phyloP scores from a whole-genome alignment of 2,113 vertebrate genomes.

The Notothenia rossii region DNA sequence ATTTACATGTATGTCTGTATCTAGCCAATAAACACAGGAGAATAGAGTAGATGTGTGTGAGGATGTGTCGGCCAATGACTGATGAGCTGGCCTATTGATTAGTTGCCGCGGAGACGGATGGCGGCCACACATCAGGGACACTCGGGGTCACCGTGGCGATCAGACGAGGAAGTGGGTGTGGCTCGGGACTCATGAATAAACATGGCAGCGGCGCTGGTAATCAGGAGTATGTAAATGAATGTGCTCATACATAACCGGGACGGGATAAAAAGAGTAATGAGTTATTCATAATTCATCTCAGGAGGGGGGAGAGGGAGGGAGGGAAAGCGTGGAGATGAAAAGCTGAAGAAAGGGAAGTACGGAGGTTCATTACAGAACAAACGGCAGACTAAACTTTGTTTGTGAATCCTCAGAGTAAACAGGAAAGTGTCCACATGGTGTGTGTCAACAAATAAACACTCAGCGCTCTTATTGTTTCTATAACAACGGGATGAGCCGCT shows the following conservation, averaged over 20 bases:
- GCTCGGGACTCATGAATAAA: constrained; percentile 79
- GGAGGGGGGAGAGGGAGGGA: constrained; percentile 54
- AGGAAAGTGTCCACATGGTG: not conserved
- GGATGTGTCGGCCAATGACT: constrained; percentile 85
- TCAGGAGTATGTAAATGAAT: constrained; percentile 80
- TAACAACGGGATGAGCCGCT: too few species aligned
- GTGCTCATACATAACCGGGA: constrained; percentile 77
- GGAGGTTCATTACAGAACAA: constrained; percentile 53
- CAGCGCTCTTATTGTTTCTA: too few species aligned
- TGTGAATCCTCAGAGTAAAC: not conserved
- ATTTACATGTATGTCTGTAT: too few species aligned
- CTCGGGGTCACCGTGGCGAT: constrained; percentile 89
- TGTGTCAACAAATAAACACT: too few species aligned
- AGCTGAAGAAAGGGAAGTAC: constrained; percentile 46
- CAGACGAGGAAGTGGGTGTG: constrained; percentile 74
- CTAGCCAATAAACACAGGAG: too few species aligned
- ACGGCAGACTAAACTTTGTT: constrained; percentile 45
- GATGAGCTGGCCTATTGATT: constrained; percentile 97
- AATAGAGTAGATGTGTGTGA: too few species aligned
- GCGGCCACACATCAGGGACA: constrained; percentile 93
- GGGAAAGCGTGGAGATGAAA: constrained; percentile 39
- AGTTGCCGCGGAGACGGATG: constrained; percentile 95
- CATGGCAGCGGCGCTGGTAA: constrained; percentile 62
- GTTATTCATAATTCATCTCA: constrained; percentile 81
- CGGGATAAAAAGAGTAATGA: constrained; percentile 76